Evolutionary conservation across 2,797 vertebrate species (phyloP), one percentile per base, ranked within the genome.

Genomic region (Holocentrus rufus): DNA sequence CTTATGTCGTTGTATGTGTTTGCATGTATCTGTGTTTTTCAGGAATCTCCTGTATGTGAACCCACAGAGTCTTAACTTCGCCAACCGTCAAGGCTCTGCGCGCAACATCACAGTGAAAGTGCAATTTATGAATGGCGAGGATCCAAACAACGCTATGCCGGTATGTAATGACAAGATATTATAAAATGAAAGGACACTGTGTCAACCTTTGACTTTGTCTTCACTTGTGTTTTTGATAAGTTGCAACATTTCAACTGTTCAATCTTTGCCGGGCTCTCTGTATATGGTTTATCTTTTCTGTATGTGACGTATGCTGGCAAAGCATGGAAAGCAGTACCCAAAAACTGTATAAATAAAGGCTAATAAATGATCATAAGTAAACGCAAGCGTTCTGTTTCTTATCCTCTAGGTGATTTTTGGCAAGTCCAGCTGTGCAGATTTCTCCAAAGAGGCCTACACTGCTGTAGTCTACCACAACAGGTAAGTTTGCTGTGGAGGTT

Each of bases 31-130:
- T 62, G 8, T 69, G 7, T 72, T 69, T 83, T 82, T 79, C 88
- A 99, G 98, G 93, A 99, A 99, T 88, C 93, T 99, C 83, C 94
- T 99, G 42, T 99, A 97, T 47, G 95, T 99, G 65, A 97, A 99
- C 82, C 96, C 97, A 59, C 98, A 99, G 90, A 99, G 97, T 91
- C 96, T 99, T 81, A 99, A 99, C 90, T 99, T 99, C 2, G 97
- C 98, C 75, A 99, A 99, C 90, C 97, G 98, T 2, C 98, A 99
- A 88, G 98, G 98, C 55, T 99, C 98, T 31, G 98, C 98, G 49
- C 95, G 98, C 82, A 99, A 99, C 69, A 99, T 99, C 91, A 99
- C 98, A 1, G 97, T 99, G 36, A 99, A 99, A 93, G 96, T 99
- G 78, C 98, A 99, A 92, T 99, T 99, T 85, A 98, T 99, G 98